Percentiles rank a stretch among this genome's conserved stretches.
These are phyloP conservation scores for Scomber scombrus DNA, from an alignment of 2,113 vertebrate genomes.

Conservation along the genomic window DNA sequence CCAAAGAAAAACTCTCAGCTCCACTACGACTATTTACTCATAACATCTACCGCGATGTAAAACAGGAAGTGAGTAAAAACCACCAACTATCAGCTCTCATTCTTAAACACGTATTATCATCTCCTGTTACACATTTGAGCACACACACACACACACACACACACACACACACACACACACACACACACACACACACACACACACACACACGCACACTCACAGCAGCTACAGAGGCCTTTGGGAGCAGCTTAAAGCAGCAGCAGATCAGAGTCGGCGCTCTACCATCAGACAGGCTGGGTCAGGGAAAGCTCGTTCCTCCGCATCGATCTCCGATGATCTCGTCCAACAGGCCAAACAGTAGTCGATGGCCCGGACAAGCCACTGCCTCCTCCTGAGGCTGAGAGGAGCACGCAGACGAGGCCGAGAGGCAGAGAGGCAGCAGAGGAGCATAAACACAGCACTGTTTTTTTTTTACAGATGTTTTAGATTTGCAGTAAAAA, in stretches of 20 bases:
- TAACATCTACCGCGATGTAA: too few relatives aligned
- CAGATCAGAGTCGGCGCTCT: conserved; percentile 55
- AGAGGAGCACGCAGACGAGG: conserved; percentile 15
- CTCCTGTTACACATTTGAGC: not conserved
- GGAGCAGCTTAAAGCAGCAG: conserved; percentile 50
- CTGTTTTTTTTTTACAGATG: not conserved
- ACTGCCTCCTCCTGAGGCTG: conserved; percentile 38
- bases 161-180: not conserved
- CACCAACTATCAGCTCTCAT: not conserved
- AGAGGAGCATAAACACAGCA: not conserved
- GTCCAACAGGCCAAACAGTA: conserved; percentile 50
- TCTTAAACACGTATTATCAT: not conserved
- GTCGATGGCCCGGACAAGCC: conserved; percentile 50
- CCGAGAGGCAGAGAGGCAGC: conserved; percentile 22
- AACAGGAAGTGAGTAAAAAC: not conserved
- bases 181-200: conserved; percentile 7
- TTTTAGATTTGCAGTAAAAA: not conserved
- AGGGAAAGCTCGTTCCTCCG: conserved; percentile 50
- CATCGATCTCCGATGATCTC: conserved; percentile 67
- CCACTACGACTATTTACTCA: not conserved
- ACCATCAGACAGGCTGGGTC: conserved; percentile 52
- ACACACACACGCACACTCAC: not conserved
- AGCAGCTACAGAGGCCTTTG: conserved; percentile 10
- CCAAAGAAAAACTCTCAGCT: too few relatives aligned
- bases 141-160: not conserved